A percentile compares a stretch with the other conserved stretches of the same genome.
Evolutionary conservation across 2,113 vertebrate genomes (phyloP).

Genomic region (Prionailurus viverrinus): DNA sequence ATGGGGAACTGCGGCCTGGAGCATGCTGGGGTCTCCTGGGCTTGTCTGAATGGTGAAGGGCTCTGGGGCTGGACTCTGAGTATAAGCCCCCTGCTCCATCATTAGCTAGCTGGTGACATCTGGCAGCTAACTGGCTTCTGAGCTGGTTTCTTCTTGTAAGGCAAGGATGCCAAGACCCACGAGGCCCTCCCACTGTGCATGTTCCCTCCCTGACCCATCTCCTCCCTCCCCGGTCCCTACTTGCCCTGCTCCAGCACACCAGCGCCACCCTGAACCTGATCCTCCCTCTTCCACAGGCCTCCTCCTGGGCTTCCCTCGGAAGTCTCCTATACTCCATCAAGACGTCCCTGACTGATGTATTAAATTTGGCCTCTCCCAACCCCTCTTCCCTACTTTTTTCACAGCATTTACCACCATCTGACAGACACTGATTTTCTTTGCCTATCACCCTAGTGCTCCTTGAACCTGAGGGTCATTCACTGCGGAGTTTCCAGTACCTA

Average conservation of each 20-base stretch:
- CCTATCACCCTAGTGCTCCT: neutral
- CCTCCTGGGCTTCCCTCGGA: neutral
- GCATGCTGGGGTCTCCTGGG: too few relatives aligned
- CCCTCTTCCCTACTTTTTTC: neutral
- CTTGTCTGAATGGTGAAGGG: neutral
- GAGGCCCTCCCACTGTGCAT: neutral
- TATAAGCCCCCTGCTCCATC: rapidly evolving
- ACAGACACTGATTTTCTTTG: neutral
- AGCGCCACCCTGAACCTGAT: neutral
- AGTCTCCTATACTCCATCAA: rapidly evolving
- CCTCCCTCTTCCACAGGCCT: neutral
- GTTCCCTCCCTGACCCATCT: neutral
- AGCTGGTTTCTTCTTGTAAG: neutral
- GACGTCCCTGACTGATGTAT: neutral
- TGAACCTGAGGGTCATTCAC: neutral
- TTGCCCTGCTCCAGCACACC: neutral
- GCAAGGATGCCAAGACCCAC: neutral
- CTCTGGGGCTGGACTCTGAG: neutral
- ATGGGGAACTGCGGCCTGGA: rapidly evolving
- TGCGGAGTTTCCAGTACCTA: neutral
- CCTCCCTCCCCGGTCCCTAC: neutral
- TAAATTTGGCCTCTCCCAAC: neutral
- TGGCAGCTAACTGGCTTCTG: neutral
- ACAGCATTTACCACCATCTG: neutral
- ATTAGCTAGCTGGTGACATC: neutral